These are phyloP conservation scores for Hormiphora californensis DNA, from an alignment of 37 sponge, comb jelly and placozoan species.

Conservation along the genomic window DNA sequence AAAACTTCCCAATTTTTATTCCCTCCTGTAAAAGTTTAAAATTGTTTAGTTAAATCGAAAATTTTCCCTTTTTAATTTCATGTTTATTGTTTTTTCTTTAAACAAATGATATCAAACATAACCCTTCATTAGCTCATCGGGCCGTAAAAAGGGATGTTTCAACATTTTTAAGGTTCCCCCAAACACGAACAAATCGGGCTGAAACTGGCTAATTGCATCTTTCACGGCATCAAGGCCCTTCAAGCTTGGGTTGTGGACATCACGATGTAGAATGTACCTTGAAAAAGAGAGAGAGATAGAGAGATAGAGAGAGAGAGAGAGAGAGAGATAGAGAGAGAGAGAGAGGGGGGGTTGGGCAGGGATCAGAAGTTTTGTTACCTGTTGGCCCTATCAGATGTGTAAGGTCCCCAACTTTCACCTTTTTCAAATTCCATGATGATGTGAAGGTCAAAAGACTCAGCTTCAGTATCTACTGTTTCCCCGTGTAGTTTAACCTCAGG, in stretches of 20 bases:
- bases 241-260: slow-evolving; percentile 64
- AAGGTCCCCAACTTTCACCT: slow-evolving; percentile 64
- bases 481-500: slow-evolving; percentile 3
- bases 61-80: neutral
- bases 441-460: slow-evolving; percentile 61
- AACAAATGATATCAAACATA: neutral
- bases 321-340: too few species aligned
- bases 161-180: too few species aligned
- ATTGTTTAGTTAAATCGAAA: neutral
- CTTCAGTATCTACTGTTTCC: slow-evolving; percentile 31
- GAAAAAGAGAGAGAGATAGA: too few species aligned
- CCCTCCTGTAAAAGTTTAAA: slow-evolving; percentile 6
- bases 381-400: slow-evolving; percentile 62
- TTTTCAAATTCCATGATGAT: slow-evolving; percentile 65
- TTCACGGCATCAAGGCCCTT: slow-evolving; percentile 59
- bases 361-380: too few species aligned
- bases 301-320: too few species aligned
- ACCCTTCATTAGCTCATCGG: neutral
- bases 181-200: slow-evolving; percentile 65
- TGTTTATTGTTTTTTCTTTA: neutral
- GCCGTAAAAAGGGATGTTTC: too few species aligned
- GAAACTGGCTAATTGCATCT: slow-evolving; percentile 20
- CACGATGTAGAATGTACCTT: slow-evolving; percentile 68
- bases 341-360: too few species aligned
- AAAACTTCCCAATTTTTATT: slow-evolving; percentile 22